Base-by-base conservation (phyloP, 2,113 vertebrate species). In the Chrysochloris asiatica region DNA sequence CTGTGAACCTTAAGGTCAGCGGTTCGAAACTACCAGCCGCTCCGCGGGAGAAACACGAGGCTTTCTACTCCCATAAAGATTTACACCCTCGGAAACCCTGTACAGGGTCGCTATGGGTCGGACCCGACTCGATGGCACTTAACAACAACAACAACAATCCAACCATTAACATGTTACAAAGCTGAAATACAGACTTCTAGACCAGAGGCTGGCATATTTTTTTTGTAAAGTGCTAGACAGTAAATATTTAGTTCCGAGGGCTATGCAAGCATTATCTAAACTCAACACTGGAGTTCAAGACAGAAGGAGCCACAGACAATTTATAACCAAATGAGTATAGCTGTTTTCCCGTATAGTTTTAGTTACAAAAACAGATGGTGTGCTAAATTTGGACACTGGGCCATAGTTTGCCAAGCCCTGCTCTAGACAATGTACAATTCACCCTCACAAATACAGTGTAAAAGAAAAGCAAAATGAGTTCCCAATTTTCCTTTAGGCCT, bases 391-490 rank as follows among this genome's bases (percentile, higher is more conserved):
- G 54, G 52, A 33, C 21, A 56, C 6, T 9, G 75, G 28, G 17
- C 6, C 10, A 30, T 1, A 43, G 71, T 54, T 73, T 82, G 76
- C 41, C 83, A 86, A 24, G 14, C 38, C 38, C 65, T 43, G 8
- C 33, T 71, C 63, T 80, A 47, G 38, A 78, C 24, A 75, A 38
- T 16, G 28, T 26, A 28, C 69, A 65, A 63, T 50, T 94, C 24
- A 63, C 19, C 38, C 73, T 93, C n/a, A 83, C 67, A 45, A 94
- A 95, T 48, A 84, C 22, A 83, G 47, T 8, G 26, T 78, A 28
- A 83, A 88, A 80, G 22, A 48, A 56, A 88, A 94, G 65, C 28
- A 21, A 36, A 73, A 78, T 47, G 26, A 21, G 63, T 45, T 76
- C 54, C 91, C 69, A 6, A n/a, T 26, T 73, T 75, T 81, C 71